Percentiles rank a stretch among this genome's conserved stretches.
Conservation (phyloP, 1,140 invertebrate species). For the Harpegnathos saltator region DNA sequence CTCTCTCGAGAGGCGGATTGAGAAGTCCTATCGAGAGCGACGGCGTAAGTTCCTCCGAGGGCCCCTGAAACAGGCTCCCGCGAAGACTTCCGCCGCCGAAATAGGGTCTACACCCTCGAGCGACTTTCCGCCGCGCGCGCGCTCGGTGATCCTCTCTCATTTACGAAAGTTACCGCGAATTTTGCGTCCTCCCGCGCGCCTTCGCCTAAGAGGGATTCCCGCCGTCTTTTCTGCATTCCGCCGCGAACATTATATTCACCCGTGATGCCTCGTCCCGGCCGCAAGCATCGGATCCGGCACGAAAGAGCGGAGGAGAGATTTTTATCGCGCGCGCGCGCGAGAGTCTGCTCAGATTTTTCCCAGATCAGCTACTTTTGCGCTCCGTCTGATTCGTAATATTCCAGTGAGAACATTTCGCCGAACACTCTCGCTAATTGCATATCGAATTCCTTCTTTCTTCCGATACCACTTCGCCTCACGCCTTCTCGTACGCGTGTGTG, state of each 20-base stretch:
- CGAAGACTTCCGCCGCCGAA: constrained; percentile 40
- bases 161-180: constrained; percentile 53
- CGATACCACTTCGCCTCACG: background rate
- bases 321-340: background rate
- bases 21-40: constrained; percentile 57
- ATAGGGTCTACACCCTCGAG: constrained; percentile 44
- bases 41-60: constrained; percentile 49
- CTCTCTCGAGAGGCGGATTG: constrained; percentile 45
- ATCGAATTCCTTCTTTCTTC: background rate
- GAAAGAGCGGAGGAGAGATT: background rate
- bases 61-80: constrained; percentile 1
- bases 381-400: too few relatives aligned
- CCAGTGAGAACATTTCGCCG: background rate
- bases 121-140: constrained; percentile 45
- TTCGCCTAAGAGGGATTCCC: background rate
- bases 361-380: too few relatives aligned
- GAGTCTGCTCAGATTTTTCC: too few relatives aligned
- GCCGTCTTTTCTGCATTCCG: constrained; percentile 33
- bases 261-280: background rate
- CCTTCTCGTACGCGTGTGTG: background rate
- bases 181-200: constrained; percentile 39
- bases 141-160: constrained; percentile 49
- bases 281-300: background rate
- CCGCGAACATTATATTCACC: constrained; percentile 34
- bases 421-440: constrained; percentile 1